Evolutionary conservation across 2,797 vertebrate species (phyloP), one percentile per base, ranked within the genome.

Genomic region (Miichthys miiuy): DNA sequence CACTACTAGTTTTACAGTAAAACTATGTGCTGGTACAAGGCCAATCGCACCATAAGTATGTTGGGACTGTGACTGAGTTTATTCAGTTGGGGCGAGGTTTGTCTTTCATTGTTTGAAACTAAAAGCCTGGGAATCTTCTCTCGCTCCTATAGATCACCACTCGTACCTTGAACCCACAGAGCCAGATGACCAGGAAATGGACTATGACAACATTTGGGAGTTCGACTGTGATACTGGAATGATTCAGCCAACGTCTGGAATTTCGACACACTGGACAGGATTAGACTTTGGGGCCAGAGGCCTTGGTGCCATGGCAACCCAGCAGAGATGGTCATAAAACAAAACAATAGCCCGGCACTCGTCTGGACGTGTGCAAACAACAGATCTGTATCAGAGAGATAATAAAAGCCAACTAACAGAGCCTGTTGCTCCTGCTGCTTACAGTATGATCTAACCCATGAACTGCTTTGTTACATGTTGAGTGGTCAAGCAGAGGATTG

Each of bases 201-300:
- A 96, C 92, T 96, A 96, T 93, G 96, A 96, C 91, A 96, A 96
- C 94, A 96, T 96, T 92, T 96, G 96, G 96, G 94, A 95, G 84
- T 93, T 89, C 23, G 87, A 95, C 86, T 82, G 69, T 67, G 90
- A 94, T 87, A 88, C 88, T 46, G 90, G 90, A 83, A 94, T 95
- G 94, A 94, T 92, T 91, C 95, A 93, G 91, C 89, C 91, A 61
- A 67, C 81, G 91, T 78, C 93, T 93, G 94, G 93, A 92, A 95
- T 95, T 93, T 93, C 91, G 34, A 83, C 94, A 93, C 95, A 94
- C 88, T 92, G 93, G 94, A 94, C 91, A 27, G 93, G 90, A 93
- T 93, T 94, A 92, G 87, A 95, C 68, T 92, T 87, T 79, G 91
- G 89, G 89, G 92, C 93, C 92, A 84, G 79, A 84, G 94, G 93